Evolutionary conservation across 1,140 invertebrate genomes (phyloP).

Genomic region (Metopolophium dirhodum): DNA sequence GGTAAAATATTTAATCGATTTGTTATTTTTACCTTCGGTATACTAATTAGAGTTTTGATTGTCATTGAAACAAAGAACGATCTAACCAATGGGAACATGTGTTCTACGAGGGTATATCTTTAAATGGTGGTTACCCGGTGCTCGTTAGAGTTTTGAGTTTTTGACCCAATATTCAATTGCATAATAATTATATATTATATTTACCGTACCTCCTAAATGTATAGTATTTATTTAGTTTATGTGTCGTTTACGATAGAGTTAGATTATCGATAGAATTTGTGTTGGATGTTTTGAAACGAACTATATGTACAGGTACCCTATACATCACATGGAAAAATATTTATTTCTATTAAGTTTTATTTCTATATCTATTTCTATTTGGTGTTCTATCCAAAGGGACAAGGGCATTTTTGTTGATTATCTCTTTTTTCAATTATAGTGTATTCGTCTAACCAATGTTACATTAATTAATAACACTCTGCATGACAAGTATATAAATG

Average conservation of each 20-base stretch:
- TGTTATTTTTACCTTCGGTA: background rate
- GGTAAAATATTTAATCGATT: slow-evolving; percentile 16
- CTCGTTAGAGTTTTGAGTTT: background rate
- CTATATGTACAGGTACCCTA: background rate
- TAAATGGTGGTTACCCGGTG: background rate
- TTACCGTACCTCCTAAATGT: background rate
- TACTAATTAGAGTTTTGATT: background rate
- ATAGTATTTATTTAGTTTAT: too few relatives aligned
- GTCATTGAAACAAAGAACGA: background rate
- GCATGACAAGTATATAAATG: background rate
- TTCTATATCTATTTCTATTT: too few relatives aligned
- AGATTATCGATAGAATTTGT: too few relatives aligned
- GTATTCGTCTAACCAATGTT: background rate
- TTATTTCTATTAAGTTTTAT: too few relatives aligned
- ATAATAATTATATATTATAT: background rate
- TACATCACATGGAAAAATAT: background rate
- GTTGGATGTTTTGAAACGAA: background rate
- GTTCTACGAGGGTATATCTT: background rate
- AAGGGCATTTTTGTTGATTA: background rate
- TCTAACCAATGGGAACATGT: background rate
- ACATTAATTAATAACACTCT: background rate
- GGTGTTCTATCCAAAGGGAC: background rate
- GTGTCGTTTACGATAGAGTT: too few relatives aligned
- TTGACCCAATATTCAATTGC: background rate
- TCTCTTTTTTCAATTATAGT: background rate